Percentiles rank a stretch among this genome's conserved stretches.
Evolutionary conservation across 2,888 invertebrate genomes (phyloP).

Genomic region (Amiota mariae): DNA sequence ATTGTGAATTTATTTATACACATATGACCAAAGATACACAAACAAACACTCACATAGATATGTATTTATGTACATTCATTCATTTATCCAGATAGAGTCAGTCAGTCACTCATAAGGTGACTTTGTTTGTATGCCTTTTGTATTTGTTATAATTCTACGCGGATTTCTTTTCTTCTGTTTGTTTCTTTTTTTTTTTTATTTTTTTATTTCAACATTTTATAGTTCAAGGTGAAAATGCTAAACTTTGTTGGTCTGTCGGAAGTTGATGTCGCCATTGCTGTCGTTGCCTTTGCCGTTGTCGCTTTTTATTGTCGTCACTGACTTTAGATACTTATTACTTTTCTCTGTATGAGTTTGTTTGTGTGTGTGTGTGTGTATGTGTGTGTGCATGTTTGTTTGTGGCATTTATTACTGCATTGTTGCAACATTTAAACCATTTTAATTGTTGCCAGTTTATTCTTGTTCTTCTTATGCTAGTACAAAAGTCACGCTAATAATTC

Average conservation of each 20-base stretch:
- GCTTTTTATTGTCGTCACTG: background rate
- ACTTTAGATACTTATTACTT: no score
- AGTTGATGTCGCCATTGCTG: slow-evolving; percentile 36
- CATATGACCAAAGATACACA: no score
- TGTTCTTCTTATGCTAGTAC: background rate
- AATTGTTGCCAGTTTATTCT: slow-evolving; percentile 7
- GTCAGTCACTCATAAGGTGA: background rate
- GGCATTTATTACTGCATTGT: slow-evolving; percentile 18
- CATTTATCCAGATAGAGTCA: background rate
- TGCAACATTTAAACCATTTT: slow-evolving; percentile 22
- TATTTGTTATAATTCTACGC: slow-evolving; percentile 40
- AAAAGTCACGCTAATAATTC: slow-evolving; percentile 1
- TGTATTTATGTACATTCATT: background rate
- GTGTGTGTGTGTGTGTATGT: slow-evolving; percentile 50
- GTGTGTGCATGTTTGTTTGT: slow-evolving; percentile 44
- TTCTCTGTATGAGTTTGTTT: no score
- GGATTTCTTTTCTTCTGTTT: no score
- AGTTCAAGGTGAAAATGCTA: slow-evolving; percentile 50
- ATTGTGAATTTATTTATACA: background rate
- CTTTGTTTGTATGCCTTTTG: background rate
- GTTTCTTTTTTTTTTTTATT: slow-evolving; percentile 36
- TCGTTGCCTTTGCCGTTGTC: slow-evolving; percentile 19
- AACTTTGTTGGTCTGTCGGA: slow-evolving; percentile 34
- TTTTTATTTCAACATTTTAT: slow-evolving; percentile 33
- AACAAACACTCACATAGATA: background rate